Evolutionary conservation across 1,140 invertebrate genomes (phyloP), one percentile per base, ranked within the genome.

Genomic region (Eubasilissa regina): DNA sequence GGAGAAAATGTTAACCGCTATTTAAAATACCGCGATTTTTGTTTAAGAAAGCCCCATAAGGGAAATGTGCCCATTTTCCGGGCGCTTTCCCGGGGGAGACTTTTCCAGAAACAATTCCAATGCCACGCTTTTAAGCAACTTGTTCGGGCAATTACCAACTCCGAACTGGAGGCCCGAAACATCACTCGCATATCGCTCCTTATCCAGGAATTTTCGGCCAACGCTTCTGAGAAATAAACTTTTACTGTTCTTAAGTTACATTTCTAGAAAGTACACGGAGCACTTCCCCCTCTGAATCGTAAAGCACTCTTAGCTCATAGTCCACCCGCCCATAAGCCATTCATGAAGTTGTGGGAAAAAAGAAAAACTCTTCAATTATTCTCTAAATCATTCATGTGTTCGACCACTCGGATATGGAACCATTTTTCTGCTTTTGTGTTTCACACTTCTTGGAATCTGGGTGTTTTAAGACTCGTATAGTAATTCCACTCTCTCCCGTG

Each of bases 111-210:
- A 62, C 58, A 62, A 12, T 62, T 62, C 58, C 13, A 35, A 25
- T 25, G 10, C 8, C 58, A 35, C 21, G 58, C 58, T 62, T 35
- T 62, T 43, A 62, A 21, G 21, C 21, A 73, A 73, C 47, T 73
- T 73, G 21, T 73, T 53, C 17, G 48, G 45, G 21, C 68, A 73
- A 73, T 73, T 73, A 73, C 68, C 17, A 73, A 73, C 68, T 73
- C 21, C 3, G 19, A 73, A 73, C 68, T 55, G 51, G 19, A 12
- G 58, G 7, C 48, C 47, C 48, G 51, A 70, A 73, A 73, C 68
- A 35, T 35, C 12, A 73, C 12, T 73, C 68, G 19, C 68, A 53
- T 73, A 73, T 73, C 68, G 21, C 53, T 25, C 25, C 51, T 73
- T 73, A 73, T 53, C 45, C 19, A 0, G 47, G 15, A 53, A 53